Evolutionary conservation across 1,140 invertebrate genomes (phyloP).

Genomic region (Andricus grossulariae): DNA sequence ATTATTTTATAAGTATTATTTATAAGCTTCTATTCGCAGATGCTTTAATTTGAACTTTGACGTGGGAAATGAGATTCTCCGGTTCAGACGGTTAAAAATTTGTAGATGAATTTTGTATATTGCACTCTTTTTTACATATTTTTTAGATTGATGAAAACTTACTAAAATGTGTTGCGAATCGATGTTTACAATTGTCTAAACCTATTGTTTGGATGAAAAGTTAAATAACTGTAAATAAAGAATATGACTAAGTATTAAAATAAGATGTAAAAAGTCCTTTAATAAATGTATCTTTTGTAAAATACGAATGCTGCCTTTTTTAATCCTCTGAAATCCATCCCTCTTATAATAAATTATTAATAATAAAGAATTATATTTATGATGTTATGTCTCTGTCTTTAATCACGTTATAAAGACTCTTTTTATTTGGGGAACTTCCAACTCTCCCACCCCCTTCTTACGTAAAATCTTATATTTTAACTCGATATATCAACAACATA

Average conservation of each 20-base stretch:
- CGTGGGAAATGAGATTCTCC: neutral
- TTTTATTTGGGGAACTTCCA: no score
- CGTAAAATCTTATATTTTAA: no score
- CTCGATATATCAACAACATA: no score
- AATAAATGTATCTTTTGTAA: slow-evolving; percentile 62
- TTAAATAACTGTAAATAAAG: slow-evolving; percentile 16
- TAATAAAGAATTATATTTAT: no score
- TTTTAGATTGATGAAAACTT: slow-evolving; percentile 53
- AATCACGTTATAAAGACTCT: no score
- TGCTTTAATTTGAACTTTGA: neutral
- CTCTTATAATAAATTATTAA: no score
- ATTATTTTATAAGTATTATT: neutral
- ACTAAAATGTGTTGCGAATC: slow-evolving; percentile 47
- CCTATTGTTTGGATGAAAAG: neutral
- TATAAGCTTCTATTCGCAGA: neutral
- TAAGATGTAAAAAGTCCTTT: slow-evolving; percentile 62
- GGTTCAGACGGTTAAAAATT: neutral
- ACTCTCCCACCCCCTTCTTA: no score
- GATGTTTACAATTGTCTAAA: neutral
- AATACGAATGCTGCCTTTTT: slow-evolving; percentile 20
- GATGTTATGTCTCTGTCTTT: no score
- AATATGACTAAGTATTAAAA: slow-evolving; percentile 31
- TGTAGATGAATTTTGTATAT: slow-evolving; percentile 19
- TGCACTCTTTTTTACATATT: neutral
- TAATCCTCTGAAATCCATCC: neutral